These are phyloP conservation scores for Ciconia maguari DNA, from an alignment of 2,113 vertebrate genomes.

Conservation along the genomic window DNA sequence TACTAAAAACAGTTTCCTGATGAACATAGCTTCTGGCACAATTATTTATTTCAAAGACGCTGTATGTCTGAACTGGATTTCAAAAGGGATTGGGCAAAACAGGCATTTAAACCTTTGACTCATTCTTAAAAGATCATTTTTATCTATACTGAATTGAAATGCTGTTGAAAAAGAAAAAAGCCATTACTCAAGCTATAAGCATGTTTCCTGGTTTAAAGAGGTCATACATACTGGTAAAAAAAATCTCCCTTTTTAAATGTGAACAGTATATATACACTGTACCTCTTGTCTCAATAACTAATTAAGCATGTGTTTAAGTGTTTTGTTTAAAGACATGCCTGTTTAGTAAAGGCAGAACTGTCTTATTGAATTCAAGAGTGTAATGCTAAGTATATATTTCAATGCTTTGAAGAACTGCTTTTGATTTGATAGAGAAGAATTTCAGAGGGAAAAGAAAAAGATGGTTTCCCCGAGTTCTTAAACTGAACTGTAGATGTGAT, in stretches of 20 bases:
- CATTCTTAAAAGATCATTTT: background rate
- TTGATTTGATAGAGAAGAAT: slow-evolving; percentile 25
- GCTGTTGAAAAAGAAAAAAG: background rate
- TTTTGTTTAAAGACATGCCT: slow-evolving; percentile 21
- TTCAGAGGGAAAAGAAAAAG: background rate
- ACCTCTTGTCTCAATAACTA: background rate
- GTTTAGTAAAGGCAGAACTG: slow-evolving; percentile 5
- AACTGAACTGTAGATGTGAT: background rate
- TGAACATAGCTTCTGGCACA: background rate
- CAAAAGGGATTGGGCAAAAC: background rate
- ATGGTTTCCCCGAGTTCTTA: background rate
- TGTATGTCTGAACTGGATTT: background rate
- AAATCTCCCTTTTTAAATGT: background rate
- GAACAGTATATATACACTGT: background rate
- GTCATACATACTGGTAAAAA: background rate
- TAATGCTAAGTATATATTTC: background rate
- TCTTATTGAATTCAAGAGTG: background rate
- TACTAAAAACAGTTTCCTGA: background rate
- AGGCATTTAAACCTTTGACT: background rate
- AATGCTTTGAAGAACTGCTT: background rate
- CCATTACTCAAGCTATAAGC: background rate
- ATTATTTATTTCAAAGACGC: background rate
- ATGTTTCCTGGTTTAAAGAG: background rate
- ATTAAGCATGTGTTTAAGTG: slow-evolving; percentile 10
- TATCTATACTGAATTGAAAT: background rate